Evolutionary conservation across 2,888 invertebrate genomes (phyloP), one percentile per base, ranked within the genome.

Genomic region (Aphelenchoides bicaudatus): DNA sequence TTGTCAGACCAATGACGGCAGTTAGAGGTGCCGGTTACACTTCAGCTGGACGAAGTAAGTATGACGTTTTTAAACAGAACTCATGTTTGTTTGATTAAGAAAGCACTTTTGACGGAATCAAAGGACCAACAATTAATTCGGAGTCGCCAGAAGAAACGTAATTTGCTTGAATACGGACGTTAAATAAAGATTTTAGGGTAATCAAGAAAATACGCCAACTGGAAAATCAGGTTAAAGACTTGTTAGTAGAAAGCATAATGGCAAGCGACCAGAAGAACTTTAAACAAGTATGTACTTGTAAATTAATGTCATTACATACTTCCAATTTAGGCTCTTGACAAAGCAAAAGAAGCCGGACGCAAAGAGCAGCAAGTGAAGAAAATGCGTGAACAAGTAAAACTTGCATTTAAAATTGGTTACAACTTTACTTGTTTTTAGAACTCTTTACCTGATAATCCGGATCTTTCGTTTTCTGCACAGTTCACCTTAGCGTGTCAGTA

Each of bases 1-100:
- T 66, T 16, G 39, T 57, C 29, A 25, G 98, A 57, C 96, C 98
- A 0, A 92, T 96, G 85, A 98, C 98, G 2, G 94, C 96, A 1
- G 90, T 96, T 37, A 85, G 91, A 58, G 94, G 91, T 6, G 94
- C 91, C 27, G 98, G 98, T 0, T 98, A 91, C 80, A 90, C 90
- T 3, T 90, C 91, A 1, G 86, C 85, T 49, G 81, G 82, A 25
- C 75, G 85, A 81, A 67, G 84, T 83, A 73, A 65, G 68, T 21
- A 10, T 2, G 2, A 10, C 3, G 3, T 31, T 25, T 2, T 19
- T 10, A 25, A n/a, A 49, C 8, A 6, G 2, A 3, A n/a, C 39
- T 25, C 23, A 2, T 25, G 50, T 29, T 58, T 29, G 21, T 19
- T 21, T 43, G 54, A 23, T 63, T 52, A 5, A 53, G 1, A 61